Evolutionary conservation across 2,888 invertebrate genomes (phyloP), one percentile per base, ranked within the genome.

Genomic region (Microdon myrmicae): DNA sequence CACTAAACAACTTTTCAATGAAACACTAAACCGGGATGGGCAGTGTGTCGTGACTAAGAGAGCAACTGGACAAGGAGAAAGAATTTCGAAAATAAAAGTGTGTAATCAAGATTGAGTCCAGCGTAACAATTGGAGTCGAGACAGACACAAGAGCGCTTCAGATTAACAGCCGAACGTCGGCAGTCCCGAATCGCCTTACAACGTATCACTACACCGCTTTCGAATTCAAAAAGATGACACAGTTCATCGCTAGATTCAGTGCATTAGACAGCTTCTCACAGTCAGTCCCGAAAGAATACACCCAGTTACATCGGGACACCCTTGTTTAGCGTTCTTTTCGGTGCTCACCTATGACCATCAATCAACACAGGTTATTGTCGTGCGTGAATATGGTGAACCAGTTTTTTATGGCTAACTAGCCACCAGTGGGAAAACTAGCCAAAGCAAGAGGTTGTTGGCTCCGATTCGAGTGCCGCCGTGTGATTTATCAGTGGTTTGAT

Each of bases 141-240:
- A 35, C 55, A 55, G n/a, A n/a, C n/a, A 34, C 35, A 47, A 47
- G 25, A 47, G 37, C 47, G 28, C n/a, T n/a, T n/a, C n/a, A 43
- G 32, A 51, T 58, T 51, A 47, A 49, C 61, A 55, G 51, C 49
- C 44, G 47, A 34, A 28, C 53, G 37, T 32, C 38, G 37, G 51
- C 51, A n/a, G n/a, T n/a, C n/a, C n/a, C n/a, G n/a, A n/a, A 35
- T 41, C 49, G 49, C 26, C 44, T 28, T 44, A 29, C 23, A 13
- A 25, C 61, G 38, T 48, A 48, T n/a, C n/a, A n/a, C n/a, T n/a
- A n/a, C n/a, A 53, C 51, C 41, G 49, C 49, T 56, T 56, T 43
- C 48, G 61, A 16, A 45, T n/a, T 41, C 51, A 64, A 43, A 64
- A 64, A 64, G 64, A 64, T 64, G 64, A 64, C 64, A 64, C 64